Base-by-base conservation (phyloP, 2,888 invertebrate species). In the Sphaerophoria rueppellii region DNA sequence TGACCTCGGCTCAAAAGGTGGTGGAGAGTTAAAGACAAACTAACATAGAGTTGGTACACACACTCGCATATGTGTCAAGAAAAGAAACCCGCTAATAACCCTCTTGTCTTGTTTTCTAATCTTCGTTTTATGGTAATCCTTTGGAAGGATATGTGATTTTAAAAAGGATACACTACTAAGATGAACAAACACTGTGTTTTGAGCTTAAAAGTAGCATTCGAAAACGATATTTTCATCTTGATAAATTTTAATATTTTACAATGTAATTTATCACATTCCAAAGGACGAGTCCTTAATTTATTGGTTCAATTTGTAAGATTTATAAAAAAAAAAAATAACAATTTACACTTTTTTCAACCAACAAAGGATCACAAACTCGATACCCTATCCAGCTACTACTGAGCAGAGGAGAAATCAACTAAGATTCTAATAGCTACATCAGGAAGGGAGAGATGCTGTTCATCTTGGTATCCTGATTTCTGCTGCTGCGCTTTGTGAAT, bases 371-470 rank as follows among this genome's bases (percentile, higher is more conserved):
- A 85, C 85, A 85, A 83, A 85, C 81, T 85, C 88, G 90, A 89
- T 91, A 89, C 89, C 91, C 91, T 91, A 91, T 90, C 90, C 91
- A 91, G 90, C 91, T 91, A 90, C 90, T 90, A 91, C 91, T 91
- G 90, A 91, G 75, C 74, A 85, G 87, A 82, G 70, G 87, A 88
- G 87, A 88, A 85, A 87, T 88, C 88, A 73, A 54, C 61, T 46
- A 79, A 79, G 86, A 82, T 76, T 86, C 76, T 63, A 79, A 79
- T 76, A 79, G 79, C 86, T 78, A 83, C 67, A 77, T 52, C 35
- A 65, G 37, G 65, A 65, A 65, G 79, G 75, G 79, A 82, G 78
- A 80, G 86, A 86, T 86, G 86, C 86, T 86, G 82, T 16, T 14
- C 50, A 65, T 74, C 74, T 77, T 82, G 77, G 65, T 86, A 65